Conservation (phyloP, 2,113 vertebrate species). For the Podarcis raffonei region DNA sequence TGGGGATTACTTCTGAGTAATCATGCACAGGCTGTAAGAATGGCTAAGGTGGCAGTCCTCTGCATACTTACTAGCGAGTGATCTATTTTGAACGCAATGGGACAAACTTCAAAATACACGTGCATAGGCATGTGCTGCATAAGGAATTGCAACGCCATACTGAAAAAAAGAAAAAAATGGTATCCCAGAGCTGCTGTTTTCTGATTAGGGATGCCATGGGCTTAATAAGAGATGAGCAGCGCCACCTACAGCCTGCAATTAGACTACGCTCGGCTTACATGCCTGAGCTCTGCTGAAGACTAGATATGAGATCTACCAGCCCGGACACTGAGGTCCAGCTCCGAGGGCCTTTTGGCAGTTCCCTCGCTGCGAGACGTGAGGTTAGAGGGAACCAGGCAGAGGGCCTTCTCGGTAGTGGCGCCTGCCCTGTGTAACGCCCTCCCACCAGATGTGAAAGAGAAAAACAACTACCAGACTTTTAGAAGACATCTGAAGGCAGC, state of each 20-base stretch:
- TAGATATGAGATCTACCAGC: too few relatives aligned
- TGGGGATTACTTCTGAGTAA: neutral
- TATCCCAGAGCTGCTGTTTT: neutral
- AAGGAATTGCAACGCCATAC: neutral
- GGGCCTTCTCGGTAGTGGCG: too few relatives aligned
- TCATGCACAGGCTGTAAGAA: neutral
- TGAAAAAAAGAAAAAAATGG: neutral
- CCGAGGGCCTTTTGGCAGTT: too few relatives aligned
- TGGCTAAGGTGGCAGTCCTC: neutral
- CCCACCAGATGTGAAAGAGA: too few relatives aligned
- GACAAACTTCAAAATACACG: neutral
- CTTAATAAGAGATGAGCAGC: neutral
- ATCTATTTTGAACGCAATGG: neutral
- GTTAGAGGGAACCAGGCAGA: too few relatives aligned
- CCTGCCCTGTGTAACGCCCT: too few relatives aligned
- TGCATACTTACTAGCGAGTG: neutral
- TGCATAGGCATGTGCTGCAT: neutral
- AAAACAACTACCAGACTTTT: too few relatives aligned
- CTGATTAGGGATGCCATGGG: neutral
- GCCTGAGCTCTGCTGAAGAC: neutral
- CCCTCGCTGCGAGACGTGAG: too few relatives aligned
- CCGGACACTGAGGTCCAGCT: too few relatives aligned
- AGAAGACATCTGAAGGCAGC: too few relatives aligned
- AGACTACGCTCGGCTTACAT: accelerated
- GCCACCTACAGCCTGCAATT: constrained; percentile 21